Evolutionary conservation across 2,888 invertebrate genomes (phyloP).

Genomic region (Crepidodera aurea): DNA sequence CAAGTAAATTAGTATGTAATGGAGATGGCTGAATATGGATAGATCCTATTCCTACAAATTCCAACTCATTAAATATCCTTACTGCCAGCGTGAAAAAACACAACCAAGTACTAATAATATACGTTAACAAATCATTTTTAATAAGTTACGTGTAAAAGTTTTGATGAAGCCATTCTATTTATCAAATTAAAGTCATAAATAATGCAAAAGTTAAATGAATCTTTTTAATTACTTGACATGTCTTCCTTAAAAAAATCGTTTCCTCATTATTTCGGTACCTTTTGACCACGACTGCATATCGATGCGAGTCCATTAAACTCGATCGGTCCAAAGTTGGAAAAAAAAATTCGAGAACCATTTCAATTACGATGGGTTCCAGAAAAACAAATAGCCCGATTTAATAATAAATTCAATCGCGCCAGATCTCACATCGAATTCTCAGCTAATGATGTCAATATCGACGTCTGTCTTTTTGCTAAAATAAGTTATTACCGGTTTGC

Average conservation of each 20-base stretch:
- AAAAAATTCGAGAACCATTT: slow-evolving; percentile 38
- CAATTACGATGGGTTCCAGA: slow-evolving; percentile 47
- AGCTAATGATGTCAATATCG: slow-evolving; percentile 56
- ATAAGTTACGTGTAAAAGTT: no score
- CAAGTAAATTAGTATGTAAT: no score
- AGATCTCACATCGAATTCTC: slow-evolving; percentile 49
- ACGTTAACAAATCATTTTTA: no score
- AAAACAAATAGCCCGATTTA: slow-evolving; percentile 52
- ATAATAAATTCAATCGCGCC: slow-evolving; percentile 51
- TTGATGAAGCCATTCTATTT: no score
- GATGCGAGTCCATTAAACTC: slow-evolving; percentile 21
- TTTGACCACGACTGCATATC: slow-evolving; percentile 23
- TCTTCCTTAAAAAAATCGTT: neutral
- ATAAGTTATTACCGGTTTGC: slow-evolving; percentile 55
- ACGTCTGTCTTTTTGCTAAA: slow-evolving; percentile 52
- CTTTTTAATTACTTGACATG: no score
- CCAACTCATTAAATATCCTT: no score
- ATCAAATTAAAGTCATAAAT: no score
- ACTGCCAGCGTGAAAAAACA: no score
- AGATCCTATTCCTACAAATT: no score
- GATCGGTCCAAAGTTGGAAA: slow-evolving; percentile 3
- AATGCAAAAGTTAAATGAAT: no score
- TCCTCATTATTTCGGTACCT: slow-evolving; percentile 11
- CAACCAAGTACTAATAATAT: no score
- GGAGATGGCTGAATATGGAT: no score